Base-by-base conservation (phyloP, 2,113 vertebrate species). In the Oreochromis niloticus region DNA sequence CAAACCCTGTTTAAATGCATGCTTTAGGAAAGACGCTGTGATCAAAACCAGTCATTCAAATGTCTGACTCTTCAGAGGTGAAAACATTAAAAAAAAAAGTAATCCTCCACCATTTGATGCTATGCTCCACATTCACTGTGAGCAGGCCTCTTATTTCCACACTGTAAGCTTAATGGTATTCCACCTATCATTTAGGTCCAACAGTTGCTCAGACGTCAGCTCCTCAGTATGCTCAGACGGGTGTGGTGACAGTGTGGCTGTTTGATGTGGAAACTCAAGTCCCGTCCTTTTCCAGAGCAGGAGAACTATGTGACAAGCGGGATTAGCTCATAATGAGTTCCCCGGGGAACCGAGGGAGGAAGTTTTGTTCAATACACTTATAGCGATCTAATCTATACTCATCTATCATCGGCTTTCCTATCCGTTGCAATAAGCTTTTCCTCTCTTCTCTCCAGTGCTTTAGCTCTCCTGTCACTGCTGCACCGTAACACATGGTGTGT, bases 321-420 rank as follows among this genome's bases (percentile, higher is more conserved):
- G 90, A 94, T 89, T 83, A 89, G 88, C 93, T 89, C 88, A 87
- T 96, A 95, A 96, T 95, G 95, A 96, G 75, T 85, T 95, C 95
- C 93, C 94, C 11, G 9, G 95, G 94, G 95, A 92, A 68, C 43
- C 14, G 10, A 57, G 75, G 48, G 63, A 68, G 34, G 66, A 89
- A 80, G 82, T 87, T 91, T 85, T 88, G 52, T 87, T 89, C 83
- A 43, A 82, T 66, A 66, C 11, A 12, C 88, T 84, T 91, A 87
- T 87, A 92, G 89, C 24, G 16, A 73, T 83, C 83, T 85, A 83
- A 89, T 92, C 90, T 91, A 87, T 84, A 86, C 57, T 88, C 81
- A 80, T 85, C 83, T 75, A 71, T 91, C 82, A 82, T 87, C 41
- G 63, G 48, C 66, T 86, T 78, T 71, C 10, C 71, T 34, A 54